Evolutionary conservation across 2,797 vertebrate genomes (phyloP).

Genomic region (Chaetodon trifasciatus): DNA sequence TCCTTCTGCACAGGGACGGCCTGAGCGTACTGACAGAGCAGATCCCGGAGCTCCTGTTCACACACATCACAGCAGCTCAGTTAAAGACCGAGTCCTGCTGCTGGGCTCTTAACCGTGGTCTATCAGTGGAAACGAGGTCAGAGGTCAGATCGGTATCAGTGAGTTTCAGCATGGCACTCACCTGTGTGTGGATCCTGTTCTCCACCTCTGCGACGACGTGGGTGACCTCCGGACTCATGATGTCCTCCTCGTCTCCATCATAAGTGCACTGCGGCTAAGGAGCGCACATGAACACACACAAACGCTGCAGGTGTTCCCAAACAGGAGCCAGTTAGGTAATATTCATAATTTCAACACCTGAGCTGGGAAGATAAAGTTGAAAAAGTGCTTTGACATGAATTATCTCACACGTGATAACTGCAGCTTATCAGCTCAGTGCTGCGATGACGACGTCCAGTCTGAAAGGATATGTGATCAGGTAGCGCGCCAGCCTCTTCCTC

Average conservation of each 20-base stretch:
- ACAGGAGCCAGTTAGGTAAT: neutral
- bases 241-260: constrained; percentile 86
- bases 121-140: neutral
- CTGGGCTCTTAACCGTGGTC: neutral
- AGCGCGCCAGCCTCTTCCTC: constrained; percentile 83
- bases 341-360: neutral
- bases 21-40: constrained; percentile 68
- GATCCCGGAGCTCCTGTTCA: constrained; percentile 81
- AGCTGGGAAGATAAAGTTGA: neutral
- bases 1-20: constrained; percentile 76
- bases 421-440: neutral
- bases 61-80: constrained; percentile 1
- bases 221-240: constrained; percentile 85
- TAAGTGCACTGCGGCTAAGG: constrained; percentile 84
- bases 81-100: neutral
- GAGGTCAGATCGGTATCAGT: neutral
- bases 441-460: neutral
- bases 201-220: constrained; percentile 87
- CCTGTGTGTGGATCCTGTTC: constrained; percentile 78
- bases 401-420: neutral
- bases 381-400: neutral
- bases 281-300: constrained; percentile 1
- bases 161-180: constrained; percentile 37
- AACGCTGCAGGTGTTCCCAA: neutral
- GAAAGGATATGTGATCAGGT: constrained; percentile 89